A percentile compares a stretch with the other conserved stretches of the same genome.
These are phyloP conservation scores for Arenaria interpres DNA, from an alignment of 2,113 vertebrate genomes.

Conservation along the genomic window DNA sequence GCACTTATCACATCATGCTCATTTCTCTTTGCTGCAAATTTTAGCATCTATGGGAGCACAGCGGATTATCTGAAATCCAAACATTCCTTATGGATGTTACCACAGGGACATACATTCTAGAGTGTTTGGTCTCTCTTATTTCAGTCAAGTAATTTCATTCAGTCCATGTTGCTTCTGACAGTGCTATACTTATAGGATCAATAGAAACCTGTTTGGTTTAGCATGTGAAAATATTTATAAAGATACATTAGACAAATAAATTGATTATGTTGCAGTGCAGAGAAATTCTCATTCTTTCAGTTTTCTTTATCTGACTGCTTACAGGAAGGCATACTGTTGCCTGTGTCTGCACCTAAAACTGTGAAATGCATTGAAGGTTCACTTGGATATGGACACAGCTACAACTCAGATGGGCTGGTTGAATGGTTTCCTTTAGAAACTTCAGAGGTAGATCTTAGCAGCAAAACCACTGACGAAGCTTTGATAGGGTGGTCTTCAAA, in stretches of 20 bases:
- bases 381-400: neutral
- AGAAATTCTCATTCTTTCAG: neutral
- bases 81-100: neutral
- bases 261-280: neutral
- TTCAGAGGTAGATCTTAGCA: neutral
- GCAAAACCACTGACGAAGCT: neutral
- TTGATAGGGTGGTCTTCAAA: neutral
- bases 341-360: neutral
- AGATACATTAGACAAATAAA: neutral
- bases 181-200: neutral
- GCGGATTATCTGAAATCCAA: neutral
- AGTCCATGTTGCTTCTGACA: neutral
- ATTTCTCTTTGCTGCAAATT: constrained; percentile 13
- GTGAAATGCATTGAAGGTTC: neutral
- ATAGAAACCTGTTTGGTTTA: neutral
- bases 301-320: neutral
- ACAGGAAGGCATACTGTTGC: neutral
- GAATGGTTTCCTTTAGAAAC: neutral
- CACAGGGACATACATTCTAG: neutral
- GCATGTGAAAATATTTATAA: neutral
- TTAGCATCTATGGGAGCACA: neutral
- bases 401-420: neutral
- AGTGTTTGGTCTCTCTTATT: neutral
- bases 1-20: neutral
- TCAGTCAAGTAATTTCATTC: neutral